phyloP scores from a whole-genome alignment of 1,140 invertebrate species.

The Drosophila asahinai region DNA sequence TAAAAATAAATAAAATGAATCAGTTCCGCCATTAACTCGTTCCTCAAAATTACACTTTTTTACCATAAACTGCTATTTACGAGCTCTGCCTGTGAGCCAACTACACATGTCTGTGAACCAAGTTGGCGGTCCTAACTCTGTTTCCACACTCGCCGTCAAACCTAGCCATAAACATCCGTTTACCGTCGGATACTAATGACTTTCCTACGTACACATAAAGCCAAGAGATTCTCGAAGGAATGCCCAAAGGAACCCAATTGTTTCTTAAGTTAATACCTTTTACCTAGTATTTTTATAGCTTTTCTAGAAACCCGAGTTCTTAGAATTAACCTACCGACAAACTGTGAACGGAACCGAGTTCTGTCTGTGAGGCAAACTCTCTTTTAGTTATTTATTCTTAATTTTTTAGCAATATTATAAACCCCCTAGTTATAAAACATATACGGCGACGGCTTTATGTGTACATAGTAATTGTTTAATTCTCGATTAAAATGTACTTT shows the following conservation, averaged over 20 bases:
- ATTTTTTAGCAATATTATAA: conserved; percentile 38
- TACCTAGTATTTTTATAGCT: conserved; percentile 1
- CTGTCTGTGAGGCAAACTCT: not conserved
- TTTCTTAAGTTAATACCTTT: not conserved
- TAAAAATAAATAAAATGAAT: not conserved
- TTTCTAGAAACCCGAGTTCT: not conserved
- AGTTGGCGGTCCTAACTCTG: conserved; percentile 57
- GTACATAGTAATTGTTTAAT: conserved; percentile 49
- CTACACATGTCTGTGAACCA: conserved; percentile 8
- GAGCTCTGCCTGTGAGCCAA: conserved; percentile 5
- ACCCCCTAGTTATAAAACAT: conserved; percentile 17
- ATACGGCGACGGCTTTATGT: conserved; percentile 46
- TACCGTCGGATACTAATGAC: not conserved
- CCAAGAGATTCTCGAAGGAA: conserved; percentile 9
- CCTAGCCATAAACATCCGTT: conserved; percentile 7
- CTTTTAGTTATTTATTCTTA: conserved; percentile 11
- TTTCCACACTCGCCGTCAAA: conserved; percentile 12
- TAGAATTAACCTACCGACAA: not conserved
- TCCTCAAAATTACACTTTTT: not conserved
- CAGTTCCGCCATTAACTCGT: not conserved
- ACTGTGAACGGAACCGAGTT: not conserved
- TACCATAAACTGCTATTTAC: not conserved
- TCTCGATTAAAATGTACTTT: conserved; percentile 18
- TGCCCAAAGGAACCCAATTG: conserved; percentile 16
- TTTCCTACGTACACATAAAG: conserved; percentile 56